Conservation (phyloP, 2,888 invertebrate species). For the Allolobophora icterica region DNA sequence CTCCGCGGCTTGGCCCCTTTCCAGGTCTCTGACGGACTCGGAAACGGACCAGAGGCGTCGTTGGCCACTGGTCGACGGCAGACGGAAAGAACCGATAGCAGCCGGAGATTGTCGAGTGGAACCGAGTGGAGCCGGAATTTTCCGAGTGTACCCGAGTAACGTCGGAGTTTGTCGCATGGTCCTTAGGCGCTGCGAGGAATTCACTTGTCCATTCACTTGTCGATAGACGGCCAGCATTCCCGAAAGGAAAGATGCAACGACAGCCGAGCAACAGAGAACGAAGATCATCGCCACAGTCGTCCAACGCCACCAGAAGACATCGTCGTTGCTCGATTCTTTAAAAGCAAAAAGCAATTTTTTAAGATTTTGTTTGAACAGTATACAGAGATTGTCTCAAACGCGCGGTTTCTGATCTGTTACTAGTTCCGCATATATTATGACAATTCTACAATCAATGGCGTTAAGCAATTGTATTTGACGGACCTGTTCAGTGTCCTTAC, state of each 20-base stretch:
- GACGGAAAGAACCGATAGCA: background rate
- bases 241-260: background rate
- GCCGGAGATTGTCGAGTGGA: background rate
- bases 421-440: no score
- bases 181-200: background rate
- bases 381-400: background rate
- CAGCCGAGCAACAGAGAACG: background rate
- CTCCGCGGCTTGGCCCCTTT: background rate
- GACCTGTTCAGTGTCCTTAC: no score
- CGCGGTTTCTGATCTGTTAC: no score
- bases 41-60: background rate
- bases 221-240: background rate
- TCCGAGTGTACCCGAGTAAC: background rate
- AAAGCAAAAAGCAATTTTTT: background rate
- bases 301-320: background rate
- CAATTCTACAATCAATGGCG: no score
- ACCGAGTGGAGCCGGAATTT: constrained; percentile 9
- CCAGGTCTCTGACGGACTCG: background rate
- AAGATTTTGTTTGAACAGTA: background rate
- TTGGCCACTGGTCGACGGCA: background rate
- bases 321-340: background rate
- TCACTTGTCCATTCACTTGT: background rate
- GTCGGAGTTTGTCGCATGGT: background rate
- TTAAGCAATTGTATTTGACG: no score
- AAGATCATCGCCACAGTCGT: background rate